phyloP scores from a whole-genome alignment of 2,888 invertebrate species.

The Bembecia ichneumoniformis region DNA sequence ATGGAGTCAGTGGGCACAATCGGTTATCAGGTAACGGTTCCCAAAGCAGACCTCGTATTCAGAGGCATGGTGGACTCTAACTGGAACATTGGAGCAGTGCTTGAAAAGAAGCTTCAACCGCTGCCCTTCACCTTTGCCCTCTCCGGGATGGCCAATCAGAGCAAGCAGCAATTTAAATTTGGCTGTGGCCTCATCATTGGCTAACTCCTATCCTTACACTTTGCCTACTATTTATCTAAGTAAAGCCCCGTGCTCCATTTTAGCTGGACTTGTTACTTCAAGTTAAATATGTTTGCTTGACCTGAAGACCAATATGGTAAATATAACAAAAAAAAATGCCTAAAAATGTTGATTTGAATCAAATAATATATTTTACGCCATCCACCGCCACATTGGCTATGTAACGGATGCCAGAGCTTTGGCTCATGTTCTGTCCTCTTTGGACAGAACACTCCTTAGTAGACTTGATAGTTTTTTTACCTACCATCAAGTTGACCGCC shows the following conservation, averaged over 20 bases:
- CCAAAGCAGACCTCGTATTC: slow-evolving; percentile 94
- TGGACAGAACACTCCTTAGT: no score
- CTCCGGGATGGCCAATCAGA: slow-evolving; percentile 93
- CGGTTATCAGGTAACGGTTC: slow-evolving; percentile 95
- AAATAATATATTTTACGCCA: no score
- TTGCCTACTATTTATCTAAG: background rate
- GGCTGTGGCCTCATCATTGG: slow-evolving; percentile 96
- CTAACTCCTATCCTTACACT: slow-evolving; percentile 42
- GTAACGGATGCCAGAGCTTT: no score
- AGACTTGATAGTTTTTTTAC: no score
- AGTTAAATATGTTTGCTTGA: no score
- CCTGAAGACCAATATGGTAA: no score
- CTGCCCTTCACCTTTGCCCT: slow-evolving; percentile 94
- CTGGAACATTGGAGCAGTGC: slow-evolving; percentile 92
- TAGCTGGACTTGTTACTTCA: no score
- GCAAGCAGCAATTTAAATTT: slow-evolving; percentile 91
- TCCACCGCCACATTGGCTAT: no score
- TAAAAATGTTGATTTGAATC: no score
- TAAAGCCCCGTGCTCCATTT: background rate
- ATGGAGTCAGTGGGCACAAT: slow-evolving; percentile 93
- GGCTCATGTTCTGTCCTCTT: no score
- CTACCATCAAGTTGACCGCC: no score
- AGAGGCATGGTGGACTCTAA: slow-evolving; percentile 94
- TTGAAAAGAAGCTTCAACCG: slow-evolving; percentile 94
- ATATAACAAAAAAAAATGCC: no score